Evolutionary conservation across 2,797 vertebrate genomes (phyloP), one percentile per base, ranked within the genome.

Genomic region (Neostethus bicornis): DNA sequence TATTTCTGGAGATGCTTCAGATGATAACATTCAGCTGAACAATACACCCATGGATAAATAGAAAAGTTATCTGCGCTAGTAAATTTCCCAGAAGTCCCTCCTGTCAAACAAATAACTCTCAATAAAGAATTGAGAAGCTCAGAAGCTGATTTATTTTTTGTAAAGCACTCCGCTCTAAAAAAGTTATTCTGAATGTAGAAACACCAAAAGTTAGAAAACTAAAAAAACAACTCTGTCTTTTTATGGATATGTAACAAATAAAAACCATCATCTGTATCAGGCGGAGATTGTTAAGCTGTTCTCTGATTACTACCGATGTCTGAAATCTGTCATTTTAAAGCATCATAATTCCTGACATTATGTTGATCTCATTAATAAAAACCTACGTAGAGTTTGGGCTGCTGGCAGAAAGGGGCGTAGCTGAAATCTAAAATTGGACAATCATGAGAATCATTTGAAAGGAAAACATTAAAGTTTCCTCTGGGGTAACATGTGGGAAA

Each of bases 401-500:
- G 51, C 51, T 65, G 13, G 25, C 16, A 57, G 37, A 60, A 62
- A 53, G 19, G 35, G 45, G 38, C 50, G 5, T 46, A 41, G 46
- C 44, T 54, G 20, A 60, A 77, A 55, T 54, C 54, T 68, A 71
- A 80, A 77, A 66, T 46, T 65, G 56, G 43, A 75, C 59, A 77
- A 72, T 79, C 56, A 55, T 79, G 82, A 74, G 69, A 89, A 79
- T 79, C 1, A 77, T 80, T 86, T 72, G 7, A 46, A 79, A 85
- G 63, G 26, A 73, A 87, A 87, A 86, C 72, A 74, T 48, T 71
- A 38, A 19, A 16, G 79, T 75, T 76, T 70, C 69, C 75, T 59
- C 55, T 29, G 38, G 81, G 72, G 43, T 64, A 61, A 73, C 60
- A 75, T 83, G 77, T 87, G 74, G 76, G 75, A 82, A 87, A 84